Evolutionary conservation across 2,797 vertebrate genomes (phyloP).

Genomic region (Premnoplex brunnescens): DNA sequence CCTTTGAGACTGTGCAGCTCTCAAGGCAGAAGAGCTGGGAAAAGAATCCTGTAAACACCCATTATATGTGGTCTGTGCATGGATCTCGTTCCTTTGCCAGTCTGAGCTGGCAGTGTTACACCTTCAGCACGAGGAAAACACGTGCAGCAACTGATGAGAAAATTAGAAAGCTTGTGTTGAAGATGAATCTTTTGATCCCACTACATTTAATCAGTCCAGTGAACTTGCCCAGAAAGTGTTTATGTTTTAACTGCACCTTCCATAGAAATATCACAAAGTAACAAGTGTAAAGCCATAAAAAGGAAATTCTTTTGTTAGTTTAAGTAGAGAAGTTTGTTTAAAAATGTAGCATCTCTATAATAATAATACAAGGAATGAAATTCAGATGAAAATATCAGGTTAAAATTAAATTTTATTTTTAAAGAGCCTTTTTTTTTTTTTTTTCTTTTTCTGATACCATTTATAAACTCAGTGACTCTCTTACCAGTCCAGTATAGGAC

Average conservation of each 20-base stretch:
- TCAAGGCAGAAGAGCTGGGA: background rate
- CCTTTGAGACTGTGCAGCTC: background rate
- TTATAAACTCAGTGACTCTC: background rate
- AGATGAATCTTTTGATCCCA: background rate
- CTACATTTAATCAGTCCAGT: accelerated
- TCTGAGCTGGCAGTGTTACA: background rate
- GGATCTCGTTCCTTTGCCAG: background rate
- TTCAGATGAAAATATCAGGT: background rate
- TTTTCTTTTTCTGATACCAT: background rate
- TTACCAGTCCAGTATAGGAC: background rate
- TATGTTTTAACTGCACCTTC: background rate
- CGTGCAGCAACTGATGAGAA: background rate
- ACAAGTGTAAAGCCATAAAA: background rate
- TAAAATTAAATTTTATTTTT: background rate
- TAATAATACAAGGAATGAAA: background rate
- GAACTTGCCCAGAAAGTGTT: background rate
- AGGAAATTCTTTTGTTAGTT: background rate
- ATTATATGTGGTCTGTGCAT: background rate
- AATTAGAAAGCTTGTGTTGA: background rate
- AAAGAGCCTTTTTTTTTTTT: accelerated
- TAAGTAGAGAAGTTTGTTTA: background rate
- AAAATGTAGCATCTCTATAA: background rate
- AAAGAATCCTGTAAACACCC: conserved; percentile 1
- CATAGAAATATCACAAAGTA: background rate
- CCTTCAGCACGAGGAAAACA: background rate